A percentile compares a stretch with the other conserved stretches of the same genome.
Evolutionary conservation across 2,797 vertebrate species (phyloP).

Genomic region (Micropoecilia bifurca): DNA sequence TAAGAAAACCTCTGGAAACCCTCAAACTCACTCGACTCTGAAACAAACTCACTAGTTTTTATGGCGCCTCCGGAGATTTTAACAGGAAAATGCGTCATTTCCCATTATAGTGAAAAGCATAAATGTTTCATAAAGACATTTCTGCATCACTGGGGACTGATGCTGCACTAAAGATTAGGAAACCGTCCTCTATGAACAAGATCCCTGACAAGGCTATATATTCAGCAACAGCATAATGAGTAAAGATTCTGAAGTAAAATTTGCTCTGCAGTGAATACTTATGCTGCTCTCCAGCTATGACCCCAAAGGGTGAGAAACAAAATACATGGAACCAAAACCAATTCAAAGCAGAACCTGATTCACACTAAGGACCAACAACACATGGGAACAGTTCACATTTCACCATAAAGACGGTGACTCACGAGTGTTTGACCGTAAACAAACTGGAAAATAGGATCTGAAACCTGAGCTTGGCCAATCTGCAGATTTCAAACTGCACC

Average conservation of each 20-base stretch:
- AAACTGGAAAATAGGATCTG: constrained; percentile 20
- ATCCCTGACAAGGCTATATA: background rate
- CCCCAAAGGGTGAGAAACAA: no score
- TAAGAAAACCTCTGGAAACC: background rate
- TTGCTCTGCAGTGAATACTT: background rate
- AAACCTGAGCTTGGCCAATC: constrained; percentile 29
- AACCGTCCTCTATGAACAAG: background rate
- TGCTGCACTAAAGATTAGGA: background rate
- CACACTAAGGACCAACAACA: constrained; percentile 38
- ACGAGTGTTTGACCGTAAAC: constrained; percentile 19
- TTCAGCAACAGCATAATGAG: background rate
- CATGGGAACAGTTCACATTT: constrained; percentile 47
- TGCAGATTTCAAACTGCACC: background rate
- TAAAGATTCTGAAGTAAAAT: background rate
- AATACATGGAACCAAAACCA: constrained; percentile 32
- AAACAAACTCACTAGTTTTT: constrained; percentile 15
- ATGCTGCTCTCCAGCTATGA: background rate
- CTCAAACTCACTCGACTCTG: background rate
- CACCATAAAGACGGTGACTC: constrained; percentile 16
- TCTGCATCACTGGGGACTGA: background rate
- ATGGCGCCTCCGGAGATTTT: background rate
- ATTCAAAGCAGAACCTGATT: constrained; percentile 21
- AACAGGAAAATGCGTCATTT: constrained; percentile 11
- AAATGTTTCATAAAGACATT: background rate
- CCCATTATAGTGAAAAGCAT: constrained; percentile 19